Evolutionary conservation across 2,888 invertebrate genomes (phyloP), one percentile per base, ranked within the genome.

Genomic region (Gymnoscelis rufifasciata): DNA sequence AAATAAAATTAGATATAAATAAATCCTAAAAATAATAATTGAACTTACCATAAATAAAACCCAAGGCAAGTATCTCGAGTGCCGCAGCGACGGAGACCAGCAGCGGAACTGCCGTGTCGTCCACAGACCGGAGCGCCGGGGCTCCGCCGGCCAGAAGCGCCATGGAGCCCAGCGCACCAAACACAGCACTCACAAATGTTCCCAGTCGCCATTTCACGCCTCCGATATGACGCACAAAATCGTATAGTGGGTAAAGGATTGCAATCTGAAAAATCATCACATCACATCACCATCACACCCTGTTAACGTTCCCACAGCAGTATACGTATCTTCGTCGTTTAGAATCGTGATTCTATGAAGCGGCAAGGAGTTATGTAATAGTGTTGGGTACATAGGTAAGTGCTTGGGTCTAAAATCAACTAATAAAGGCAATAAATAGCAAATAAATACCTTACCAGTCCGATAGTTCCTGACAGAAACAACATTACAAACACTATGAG

Each of bases 261-360:
- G 68, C 63, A 0, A 87, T 47, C 87, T 86, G 66, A 11, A 73
- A n/a, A n/a, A n/a, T n/a, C n/a, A n/a, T n/a, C n/a, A n/a, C n/a
- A n/a, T n/a, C n/a, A n/a, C n/a, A n/a, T n/a, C n/a, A n/a, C n/a
- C n/a, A n/a, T n/a, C n/a, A n/a, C n/a, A n/a, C n/a, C n/a, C n/a
- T n/a, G n/a, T n/a, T n/a, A n/a, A n/a, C n/a, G n/a, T n/a, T n/a
- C n/a, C n/a, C n/a, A n/a, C n/a, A n/a, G n/a, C n/a, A n/a, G n/a
- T n/a, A n/a, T n/a, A n/a, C n/a, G n/a, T n/a, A n/a, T n/a, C n/a
- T n/a, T n/a, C n/a, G n/a, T n/a, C n/a, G n/a, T n/a, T n/a, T n/a
- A n/a, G n/a, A n/a, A n/a, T n/a, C n/a, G n/a, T n/a, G n/a, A n/a
- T n/a, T n/a, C n/a, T n/a, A n/a, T n/a, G n/a, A n/a, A n/a, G n/a